These are phyloP conservation scores for Drosophila melanogaster DNA, from an alignment of 1,140 invertebrate species.

Conservation along the genomic window DNA sequence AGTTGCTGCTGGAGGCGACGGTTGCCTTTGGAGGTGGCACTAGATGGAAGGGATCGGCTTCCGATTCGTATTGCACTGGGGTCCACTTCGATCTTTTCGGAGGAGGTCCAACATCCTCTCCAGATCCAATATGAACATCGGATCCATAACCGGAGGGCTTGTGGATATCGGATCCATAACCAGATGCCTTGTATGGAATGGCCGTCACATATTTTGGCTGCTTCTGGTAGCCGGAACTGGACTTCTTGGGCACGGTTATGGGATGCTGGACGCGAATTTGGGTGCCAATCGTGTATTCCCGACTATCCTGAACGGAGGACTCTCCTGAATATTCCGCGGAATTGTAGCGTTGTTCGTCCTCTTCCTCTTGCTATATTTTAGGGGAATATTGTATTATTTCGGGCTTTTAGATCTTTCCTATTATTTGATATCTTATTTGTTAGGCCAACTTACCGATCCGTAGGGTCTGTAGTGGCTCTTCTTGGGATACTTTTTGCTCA, in stretches of 20 bases:
- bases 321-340: conserved; percentile 72
- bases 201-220: conserved; percentile 49
- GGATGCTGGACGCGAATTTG: conserved; percentile 82
- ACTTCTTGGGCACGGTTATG: conserved; percentile 75
- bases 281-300: conserved; percentile 78
- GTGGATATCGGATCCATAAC: conserved; percentile 29
- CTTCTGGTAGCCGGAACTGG: conserved; percentile 43
- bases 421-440: too few species aligned
- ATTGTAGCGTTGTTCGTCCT: conserved; percentile 72
- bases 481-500: conserved; percentile 70
- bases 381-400: too few species aligned
- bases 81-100: conserved; percentile 64
- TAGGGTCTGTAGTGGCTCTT: conserved; percentile 68
- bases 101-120: conserved; percentile 46
- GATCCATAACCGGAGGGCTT: conserved; percentile 43
- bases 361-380: conserved; percentile 59
- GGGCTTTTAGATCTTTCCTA: too few species aligned
- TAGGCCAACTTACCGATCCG: conserved; percentile 59
- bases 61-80: conserved; percentile 59
- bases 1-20: conserved; percentile 43
- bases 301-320: conserved; percentile 61
- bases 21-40: conserved; percentile 68
- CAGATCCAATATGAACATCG: conserved; percentile 32
- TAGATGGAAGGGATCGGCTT: conserved; percentile 72
- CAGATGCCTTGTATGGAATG: conserved; percentile 54